Evolutionary conservation across 1,140 invertebrate species (phyloP), one percentile per base, ranked within the genome.

Genomic region (Adoxophyes honmai): DNA sequence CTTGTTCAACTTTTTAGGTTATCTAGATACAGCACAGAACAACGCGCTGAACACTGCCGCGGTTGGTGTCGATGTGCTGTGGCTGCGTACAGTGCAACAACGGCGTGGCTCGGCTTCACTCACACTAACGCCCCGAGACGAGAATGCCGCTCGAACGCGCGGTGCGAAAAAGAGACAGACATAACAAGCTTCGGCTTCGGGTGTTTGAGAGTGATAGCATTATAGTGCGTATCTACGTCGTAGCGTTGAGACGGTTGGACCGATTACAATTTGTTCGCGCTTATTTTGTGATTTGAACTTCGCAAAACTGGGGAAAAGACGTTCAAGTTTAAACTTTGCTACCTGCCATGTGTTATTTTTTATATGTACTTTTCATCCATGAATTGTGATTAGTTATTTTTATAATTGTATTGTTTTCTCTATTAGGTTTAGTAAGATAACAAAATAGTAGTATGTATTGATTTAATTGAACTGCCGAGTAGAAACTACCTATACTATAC

Each of bases 41-140:
- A 80, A 88, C 86, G 83, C 86, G 83, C 81, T 84, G 75, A 85
- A 70, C 78, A 86, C 86, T 84, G 78, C 82, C 85, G 75, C 81
- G 81, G 79, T 86, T 83, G 75, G 82, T 84, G 81, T 84, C 81
- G 83, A 83, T 85, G 81, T 88, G 42, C 42, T 48, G 42, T 48
- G 42, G 14, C 42, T 48, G 16, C 42, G 42, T 48, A 21, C 18
- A 42, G 21, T 21, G 86, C 86, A 85, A 86, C 80, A 81, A 86
- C 78, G 79, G 60, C 60, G 64, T 48, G 42, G 42, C 42, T 48
- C 42, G 42, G n/a, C n/a, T 14, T 48, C 39, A 48, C 42, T 48
- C 42, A 48, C 42, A 48, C 42, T 34, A 33, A 34, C 4, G 51
- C 28, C 11, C 2, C 33, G 10, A 52, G 13, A 35, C 28, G 15